Conservation (phyloP, 2,888 invertebrate species). For the Yponomeuta plumbellus region DNA sequence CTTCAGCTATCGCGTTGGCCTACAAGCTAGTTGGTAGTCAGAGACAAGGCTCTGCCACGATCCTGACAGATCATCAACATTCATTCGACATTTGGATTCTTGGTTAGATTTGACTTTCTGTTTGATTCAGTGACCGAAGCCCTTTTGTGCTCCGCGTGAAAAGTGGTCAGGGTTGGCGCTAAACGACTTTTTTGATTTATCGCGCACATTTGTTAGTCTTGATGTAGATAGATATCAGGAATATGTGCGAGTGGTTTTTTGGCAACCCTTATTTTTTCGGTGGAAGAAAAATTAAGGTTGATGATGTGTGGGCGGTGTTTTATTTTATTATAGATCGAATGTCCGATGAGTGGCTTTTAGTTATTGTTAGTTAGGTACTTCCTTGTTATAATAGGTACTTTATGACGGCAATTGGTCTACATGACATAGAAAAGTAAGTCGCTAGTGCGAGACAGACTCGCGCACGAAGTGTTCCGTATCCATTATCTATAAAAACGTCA, state of each 20-base stretch:
- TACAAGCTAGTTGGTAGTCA: too few species aligned
- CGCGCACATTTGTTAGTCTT: constrained; percentile 52
- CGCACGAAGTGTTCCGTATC: too few species aligned
- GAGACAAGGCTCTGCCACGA: too few species aligned
- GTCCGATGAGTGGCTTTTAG: not conserved
- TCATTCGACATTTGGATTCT: not conserved
- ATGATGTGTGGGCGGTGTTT: constrained; percentile 1
- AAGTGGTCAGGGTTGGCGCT: constrained; percentile 33
- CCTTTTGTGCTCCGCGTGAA: constrained; percentile 37
- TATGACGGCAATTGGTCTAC: not conserved
- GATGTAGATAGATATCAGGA: constrained; percentile 22
- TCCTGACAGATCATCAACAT: too few species aligned
- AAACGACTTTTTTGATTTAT: constrained; percentile 52
- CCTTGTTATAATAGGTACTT: not conserved
- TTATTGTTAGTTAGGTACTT: not conserved
- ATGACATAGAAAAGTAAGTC: too few species aligned
- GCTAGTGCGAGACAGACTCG: too few species aligned
- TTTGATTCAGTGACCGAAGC: constrained; percentile 6
- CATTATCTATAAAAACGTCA: too few species aligned
- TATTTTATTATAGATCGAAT: constrained; percentile 12
- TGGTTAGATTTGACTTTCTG: not conserved
- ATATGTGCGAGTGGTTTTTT: constrained; percentile 21
- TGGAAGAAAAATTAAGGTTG: constrained; percentile 17
- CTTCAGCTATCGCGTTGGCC: too few species aligned
- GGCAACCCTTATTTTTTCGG: constrained; percentile 16